These are phyloP conservation scores for Rhegmatorhina hoffmannsi DNA, from an alignment of 2,113 vertebrate genomes.

Conservation along the genomic window DNA sequence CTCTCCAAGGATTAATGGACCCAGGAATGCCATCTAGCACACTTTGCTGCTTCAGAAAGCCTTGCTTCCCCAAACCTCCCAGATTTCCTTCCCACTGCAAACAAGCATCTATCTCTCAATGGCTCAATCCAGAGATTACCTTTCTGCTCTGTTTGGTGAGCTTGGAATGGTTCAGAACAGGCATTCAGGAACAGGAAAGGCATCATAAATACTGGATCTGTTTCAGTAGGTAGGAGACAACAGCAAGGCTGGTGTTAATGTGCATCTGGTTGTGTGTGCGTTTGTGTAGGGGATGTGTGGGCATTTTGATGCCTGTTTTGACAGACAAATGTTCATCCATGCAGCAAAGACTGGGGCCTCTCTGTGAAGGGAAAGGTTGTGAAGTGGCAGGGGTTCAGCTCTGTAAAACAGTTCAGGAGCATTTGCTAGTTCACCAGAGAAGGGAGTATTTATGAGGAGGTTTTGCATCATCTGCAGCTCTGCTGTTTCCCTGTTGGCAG, in stretches of 20 bases:
- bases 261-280: neutral
- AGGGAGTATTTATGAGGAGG: neutral
- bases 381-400: neutral
- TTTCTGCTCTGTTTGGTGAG: neutral
- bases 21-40: neutral
- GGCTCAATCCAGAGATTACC: neutral
- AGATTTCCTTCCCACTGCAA: neutral
- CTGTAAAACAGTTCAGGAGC: neutral
- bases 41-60: neutral
- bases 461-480: constrained; percentile 51
- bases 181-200: neutral
- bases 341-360: neutral
- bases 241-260: neutral
- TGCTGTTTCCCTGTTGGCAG: constrained; percentile 75
- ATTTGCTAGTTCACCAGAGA: neutral
- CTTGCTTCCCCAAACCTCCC: neutral
- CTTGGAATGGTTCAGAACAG: neutral
- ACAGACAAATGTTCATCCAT: neutral
- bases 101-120: neutral
- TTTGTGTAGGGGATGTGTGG: neutral
- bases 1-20: neutral
- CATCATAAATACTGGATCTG: neutral
- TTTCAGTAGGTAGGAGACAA: neutral
- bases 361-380: neutral
- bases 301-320: neutral